Evolutionary conservation across 2,888 invertebrate genomes (phyloP), one percentile per base, ranked within the genome.

Genomic region (Plemyria rubiginata): DNA sequence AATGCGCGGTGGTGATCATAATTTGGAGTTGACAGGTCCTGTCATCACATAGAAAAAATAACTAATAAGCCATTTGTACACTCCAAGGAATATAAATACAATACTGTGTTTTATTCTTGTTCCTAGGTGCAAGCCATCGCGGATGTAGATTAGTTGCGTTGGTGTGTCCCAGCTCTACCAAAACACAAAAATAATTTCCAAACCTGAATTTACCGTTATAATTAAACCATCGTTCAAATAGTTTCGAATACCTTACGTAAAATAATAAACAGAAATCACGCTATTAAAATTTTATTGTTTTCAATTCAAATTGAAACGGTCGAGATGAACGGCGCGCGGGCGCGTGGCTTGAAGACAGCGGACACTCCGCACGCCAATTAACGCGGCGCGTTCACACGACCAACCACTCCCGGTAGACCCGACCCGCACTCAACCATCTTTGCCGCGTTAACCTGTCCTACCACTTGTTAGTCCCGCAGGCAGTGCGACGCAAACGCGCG

Each of bases 331-430:
- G 73, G 70, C 53, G 70, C 53, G 80, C 81, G 78, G 86, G 86
- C 89, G 83, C 88, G 86, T 87, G 87, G 87, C 85, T 75, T 79
- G 85, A 84, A 86, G 86, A 86, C 88, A 85, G 84, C 75, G 88
- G 85, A 82, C 87, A 82, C 83, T 84, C 88, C 75, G 84, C 85
- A 80, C 85, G 87, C 88, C 90, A 90, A 91, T 92, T 90, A 91
- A 84, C 88, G 85, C 86, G 82, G 80, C 81, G 81, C 86, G 86
- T 88, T 88, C 89, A 89, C 90, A 88, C 89, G 88, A 77, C 82
- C 81, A 79, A 75, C 75, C 75, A 76, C 76, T 75, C 63, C 69
- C 62, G 63, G 67, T 67, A 82, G 78, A 78, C 84, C 78, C 79
- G 78, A 75, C 81, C 79, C 82, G 79, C 80, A 71, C 77, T 38